These are phyloP conservation scores for Drosophila paramelanica DNA, from an alignment of 2,888 invertebrate genomes.

Conservation along the genomic window DNA sequence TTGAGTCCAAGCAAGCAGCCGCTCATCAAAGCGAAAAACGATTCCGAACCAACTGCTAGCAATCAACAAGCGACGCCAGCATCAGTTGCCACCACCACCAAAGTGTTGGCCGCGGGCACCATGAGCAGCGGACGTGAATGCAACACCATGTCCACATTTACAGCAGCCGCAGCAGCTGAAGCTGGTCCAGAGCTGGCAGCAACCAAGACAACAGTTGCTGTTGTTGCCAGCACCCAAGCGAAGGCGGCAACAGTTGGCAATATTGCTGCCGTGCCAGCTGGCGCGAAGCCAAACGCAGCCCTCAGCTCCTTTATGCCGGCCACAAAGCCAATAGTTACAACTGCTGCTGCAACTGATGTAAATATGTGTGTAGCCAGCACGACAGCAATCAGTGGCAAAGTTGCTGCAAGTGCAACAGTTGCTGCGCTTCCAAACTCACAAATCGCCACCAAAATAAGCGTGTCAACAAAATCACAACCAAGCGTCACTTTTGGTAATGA, in stretches of 20 bases:
- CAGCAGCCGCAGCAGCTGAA: slow-evolving; percentile 16
- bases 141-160: slow-evolving; percentile 77
- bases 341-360: slow-evolving; percentile 25
- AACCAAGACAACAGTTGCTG: slow-evolving; percentile 21
- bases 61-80: slow-evolving; percentile 44
- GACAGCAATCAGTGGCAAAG: slow-evolving; percentile 34
- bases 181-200: slow-evolving; percentile 14
- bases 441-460: slow-evolving; percentile 12
- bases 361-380: slow-evolving; percentile 8
- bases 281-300: slow-evolving; percentile 49
- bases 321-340: slow-evolving; percentile 40
- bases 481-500: slow-evolving; percentile 33
- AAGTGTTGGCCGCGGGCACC: slow-evolving; percentile 77
- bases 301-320: slow-evolving; percentile 45
- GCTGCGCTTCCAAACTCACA: slow-evolving; percentile 28
- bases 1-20: slow-evolving; percentile 77
- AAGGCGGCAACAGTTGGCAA: slow-evolving; percentile 29
- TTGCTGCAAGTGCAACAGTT: slow-evolving; percentile 15
- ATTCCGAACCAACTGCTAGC: slow-evolving; percentile 51
- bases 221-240: slow-evolving; percentile 23
- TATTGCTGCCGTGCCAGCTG: slow-evolving; percentile 47
- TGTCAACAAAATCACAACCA: slow-evolving; percentile 32
- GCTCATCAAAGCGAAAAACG: slow-evolving; percentile 69
- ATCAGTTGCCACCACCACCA: slow-evolving; percentile 57
- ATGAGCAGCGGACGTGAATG: slow-evolving; percentile 81